A percentile compares a stretch with the other conserved stretches of the same genome.
Evolutionary conservation across 2,797 vertebrate species (phyloP).

Genomic region (Heteromormyrus szaboi): DNA sequence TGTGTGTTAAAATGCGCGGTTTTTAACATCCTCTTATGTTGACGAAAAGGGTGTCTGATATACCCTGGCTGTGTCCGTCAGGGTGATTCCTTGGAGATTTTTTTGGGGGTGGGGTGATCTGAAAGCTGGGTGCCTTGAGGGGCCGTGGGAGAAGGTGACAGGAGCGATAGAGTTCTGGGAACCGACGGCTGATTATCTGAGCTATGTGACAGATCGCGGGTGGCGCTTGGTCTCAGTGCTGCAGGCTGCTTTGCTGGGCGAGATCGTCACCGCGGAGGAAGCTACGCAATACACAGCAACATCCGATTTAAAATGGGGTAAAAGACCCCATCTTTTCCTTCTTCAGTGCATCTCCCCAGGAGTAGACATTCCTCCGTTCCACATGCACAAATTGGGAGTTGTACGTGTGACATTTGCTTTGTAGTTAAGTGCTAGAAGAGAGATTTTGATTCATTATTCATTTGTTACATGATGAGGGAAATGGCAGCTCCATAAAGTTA

Average conservation of each 20-base stretch:
- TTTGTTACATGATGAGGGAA: not conserved
- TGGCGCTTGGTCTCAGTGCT: constrained; percentile 43
- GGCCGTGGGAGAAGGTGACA: constrained; percentile 33
- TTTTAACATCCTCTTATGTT: not conserved
- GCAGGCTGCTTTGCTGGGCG: not conserved
- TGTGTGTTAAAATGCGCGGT: not conserved
- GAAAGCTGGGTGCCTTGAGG: constrained; percentile 20
- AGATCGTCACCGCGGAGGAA: not conserved
- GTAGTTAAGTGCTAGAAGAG: not conserved
- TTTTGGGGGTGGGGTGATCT: not conserved
- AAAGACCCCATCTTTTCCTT: not conserved
- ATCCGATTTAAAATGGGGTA: not conserved
- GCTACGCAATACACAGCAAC: not conserved
- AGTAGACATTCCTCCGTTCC: not conserved
- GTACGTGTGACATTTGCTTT: not conserved
- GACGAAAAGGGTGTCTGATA: not conserved
- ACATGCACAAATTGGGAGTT: not conserved
- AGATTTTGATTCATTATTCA: not conserved
- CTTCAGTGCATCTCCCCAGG: not conserved
- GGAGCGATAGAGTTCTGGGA: constrained; percentile 54
- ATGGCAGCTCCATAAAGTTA: not conserved
- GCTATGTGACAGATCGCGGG: constrained; percentile 58
- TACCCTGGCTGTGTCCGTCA: not conserved
- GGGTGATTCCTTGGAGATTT: not conserved
- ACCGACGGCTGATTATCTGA: constrained; percentile 54